Evolutionary conservation across 2,113 vertebrate species (phyloP), one percentile per base, ranked within the genome.

Genomic region (Carassius auratus): DNA sequence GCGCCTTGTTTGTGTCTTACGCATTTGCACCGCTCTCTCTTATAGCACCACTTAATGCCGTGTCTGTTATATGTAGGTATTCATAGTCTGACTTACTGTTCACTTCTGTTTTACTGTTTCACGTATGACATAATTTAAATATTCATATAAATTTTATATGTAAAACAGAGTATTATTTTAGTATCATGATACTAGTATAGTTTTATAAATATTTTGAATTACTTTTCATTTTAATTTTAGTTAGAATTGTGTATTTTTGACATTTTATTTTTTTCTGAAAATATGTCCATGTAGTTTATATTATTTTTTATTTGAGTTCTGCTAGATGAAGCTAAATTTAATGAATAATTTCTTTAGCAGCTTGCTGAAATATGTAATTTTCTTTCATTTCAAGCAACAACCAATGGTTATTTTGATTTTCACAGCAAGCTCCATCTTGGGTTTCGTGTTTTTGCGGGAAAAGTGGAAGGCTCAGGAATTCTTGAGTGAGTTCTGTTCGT

Each of bases 381-480:
- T 15, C 8, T 68, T 7, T 66, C 17, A 69, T 36, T 69, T 36
- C 66, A 69, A 69, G 15, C 9, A 36, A 69, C 66, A 36, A 69
- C 73, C 36, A 19, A 7, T 62, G 61, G 3, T 30, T 73, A 8
- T 9, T 48, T 38, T 83, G 62, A 45, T 91, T 64, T 89, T 62
- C 79, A 45, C 88, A 99, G 98, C 97, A 0, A 99, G 97, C 76
- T 96, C 96, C 90, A 99, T 99, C 90, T 95, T 99, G 89, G 97
- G 98, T 83, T 96, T 98, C 87, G 95, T 98, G 93, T 99, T 99
- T 90, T 95, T 98, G 90, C 96, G 96, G 71, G 98, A 99, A 90
- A 99, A 98, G 89, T 97, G 94, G 90, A 99, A 97, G 89, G 94
- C 95, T 4, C 97, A 95, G 89, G 97, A 98, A 26, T 98, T 98